Conservation (phyloP, 30 jellyfish, hydroid and myxozoan species). For the Hydractinia echinata region DNA sequence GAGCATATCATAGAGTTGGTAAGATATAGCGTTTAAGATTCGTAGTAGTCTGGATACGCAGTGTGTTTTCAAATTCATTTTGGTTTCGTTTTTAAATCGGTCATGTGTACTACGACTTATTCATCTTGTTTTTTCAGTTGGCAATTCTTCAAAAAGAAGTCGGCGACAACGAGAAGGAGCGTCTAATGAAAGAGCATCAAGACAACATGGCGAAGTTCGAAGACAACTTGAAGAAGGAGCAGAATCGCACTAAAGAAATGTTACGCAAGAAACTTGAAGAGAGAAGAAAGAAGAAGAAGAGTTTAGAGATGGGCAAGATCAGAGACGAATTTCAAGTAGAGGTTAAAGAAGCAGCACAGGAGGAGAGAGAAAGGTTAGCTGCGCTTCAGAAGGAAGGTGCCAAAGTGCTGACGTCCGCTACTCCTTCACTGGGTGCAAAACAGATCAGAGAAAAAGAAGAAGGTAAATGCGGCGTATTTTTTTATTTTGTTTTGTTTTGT, state of each 20-base stretch:
- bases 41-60: no score
- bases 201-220: conserved; percentile 78
- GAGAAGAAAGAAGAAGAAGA: conserved; percentile 59
- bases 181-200: conserved; percentile 77
- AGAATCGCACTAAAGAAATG: conserved; percentile 85
- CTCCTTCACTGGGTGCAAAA: conserved; percentile 28
- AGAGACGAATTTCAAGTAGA: conserved; percentile 33
- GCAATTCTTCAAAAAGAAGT: conserved; percentile 36
- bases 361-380: conserved; percentile 24
- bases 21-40: no score
- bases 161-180: conserved; percentile 43
- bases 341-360: conserved; percentile 26
- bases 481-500: no score
- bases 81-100: no score
- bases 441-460: conserved; percentile 8
- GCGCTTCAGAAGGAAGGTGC: conserved; percentile 41
- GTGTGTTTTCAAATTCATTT: no score
- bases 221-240: conserved; percentile 75
- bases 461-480: neutral
- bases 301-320: conserved; percentile 34
- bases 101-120: no score
- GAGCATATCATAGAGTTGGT: no score
- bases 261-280: conserved; percentile 79
- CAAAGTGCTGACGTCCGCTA: conserved; percentile 29
- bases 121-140: conserved; percentile 1